Evolutionary conservation across 2,888 invertebrate species (phyloP).

Genomic region (Fissipunctia ypsillon): DNA sequence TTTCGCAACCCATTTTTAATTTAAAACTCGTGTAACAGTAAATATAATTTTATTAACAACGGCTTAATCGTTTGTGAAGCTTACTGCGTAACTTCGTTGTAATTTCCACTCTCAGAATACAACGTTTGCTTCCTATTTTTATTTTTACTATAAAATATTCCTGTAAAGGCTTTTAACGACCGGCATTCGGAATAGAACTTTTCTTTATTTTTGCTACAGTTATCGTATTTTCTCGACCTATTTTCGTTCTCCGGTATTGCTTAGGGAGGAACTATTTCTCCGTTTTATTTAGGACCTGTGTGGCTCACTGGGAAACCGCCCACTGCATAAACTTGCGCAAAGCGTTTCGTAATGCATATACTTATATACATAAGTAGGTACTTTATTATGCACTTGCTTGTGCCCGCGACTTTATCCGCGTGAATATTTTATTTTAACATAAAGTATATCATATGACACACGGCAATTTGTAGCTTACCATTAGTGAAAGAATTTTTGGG

Average conservation of each 20-base stretch:
- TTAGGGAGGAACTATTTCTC: background rate
- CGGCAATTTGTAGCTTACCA: too few species aligned
- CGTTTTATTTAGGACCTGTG: background rate
- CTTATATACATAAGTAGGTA: too few species aligned
- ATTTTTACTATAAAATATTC: constrained; percentile 7
- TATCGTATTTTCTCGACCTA: constrained; percentile 4
- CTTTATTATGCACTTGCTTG: too few species aligned
- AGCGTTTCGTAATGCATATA: too few species aligned
- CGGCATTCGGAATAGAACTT: background rate
- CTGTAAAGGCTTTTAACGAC: background rate
- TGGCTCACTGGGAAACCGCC: background rate
- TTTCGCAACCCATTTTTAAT: constrained; percentile 6
- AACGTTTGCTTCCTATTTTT: background rate
- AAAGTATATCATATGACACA: too few species aligned
- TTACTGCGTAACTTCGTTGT: constrained; percentile 15
- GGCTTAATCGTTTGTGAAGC: background rate
- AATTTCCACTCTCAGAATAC: constrained; percentile 5
- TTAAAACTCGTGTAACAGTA: background rate
- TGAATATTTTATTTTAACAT: too few species aligned
- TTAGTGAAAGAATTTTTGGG: too few species aligned
- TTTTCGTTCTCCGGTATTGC: constrained; percentile 1
- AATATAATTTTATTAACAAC: background rate
- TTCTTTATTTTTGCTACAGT: background rate
- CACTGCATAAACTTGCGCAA: background rate
- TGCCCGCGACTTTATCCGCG: too few species aligned